Percentiles rank a stretch among this genome's conserved stretches.
These are phyloP conservation scores for Beaufortia kweichowensis DNA, from an alignment of 2,113 vertebrate genomes.

Conservation along the genomic window DNA sequence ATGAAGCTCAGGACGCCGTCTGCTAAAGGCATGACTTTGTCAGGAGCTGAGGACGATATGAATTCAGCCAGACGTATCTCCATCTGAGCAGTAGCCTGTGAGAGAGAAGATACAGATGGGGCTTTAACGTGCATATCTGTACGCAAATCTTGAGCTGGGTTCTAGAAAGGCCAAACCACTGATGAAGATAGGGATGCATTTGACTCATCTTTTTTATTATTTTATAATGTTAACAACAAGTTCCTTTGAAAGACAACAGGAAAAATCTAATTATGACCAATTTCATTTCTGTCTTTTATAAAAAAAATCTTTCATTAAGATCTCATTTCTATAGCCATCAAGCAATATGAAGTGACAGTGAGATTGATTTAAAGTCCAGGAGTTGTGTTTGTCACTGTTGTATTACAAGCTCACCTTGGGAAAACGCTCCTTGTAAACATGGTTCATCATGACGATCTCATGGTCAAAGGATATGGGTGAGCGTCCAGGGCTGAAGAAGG, in stretches of 20 bases:
- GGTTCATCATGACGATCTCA: conserved; percentile 99
- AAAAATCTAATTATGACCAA: too few species aligned
- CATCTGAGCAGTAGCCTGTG: conserved; percentile 94
- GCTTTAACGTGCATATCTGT: conserved; percentile 19
- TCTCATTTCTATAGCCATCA: not conserved
- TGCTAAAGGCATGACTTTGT: conserved; percentile 86
- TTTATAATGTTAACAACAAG: too few species aligned
- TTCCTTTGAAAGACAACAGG: too few species aligned
- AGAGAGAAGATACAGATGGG: conserved; percentile 2
- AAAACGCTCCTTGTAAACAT: conserved; percentile 98
- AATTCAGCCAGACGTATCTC: conserved; percentile 91
- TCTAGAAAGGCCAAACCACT: not conserved
- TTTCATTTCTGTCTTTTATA: too few species aligned
- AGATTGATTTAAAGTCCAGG: not conserved
- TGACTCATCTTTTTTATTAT: too few species aligned
- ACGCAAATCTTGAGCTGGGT: not conserved
- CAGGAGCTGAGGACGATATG: conserved; percentile 83
- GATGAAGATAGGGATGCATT: not conserved
- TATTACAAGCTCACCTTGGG: conserved; percentile 85
- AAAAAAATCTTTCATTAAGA: too few species aligned
- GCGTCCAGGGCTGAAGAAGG: conserved; percentile 84
- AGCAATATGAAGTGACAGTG: not conserved
- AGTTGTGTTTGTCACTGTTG: not conserved
- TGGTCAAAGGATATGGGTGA: conserved; percentile 94
- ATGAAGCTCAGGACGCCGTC: conserved; percentile 96